These are phyloP conservation scores for Phaonia tiefii DNA, from an alignment of 2,888 invertebrate species.

Conservation along the genomic window DNA sequence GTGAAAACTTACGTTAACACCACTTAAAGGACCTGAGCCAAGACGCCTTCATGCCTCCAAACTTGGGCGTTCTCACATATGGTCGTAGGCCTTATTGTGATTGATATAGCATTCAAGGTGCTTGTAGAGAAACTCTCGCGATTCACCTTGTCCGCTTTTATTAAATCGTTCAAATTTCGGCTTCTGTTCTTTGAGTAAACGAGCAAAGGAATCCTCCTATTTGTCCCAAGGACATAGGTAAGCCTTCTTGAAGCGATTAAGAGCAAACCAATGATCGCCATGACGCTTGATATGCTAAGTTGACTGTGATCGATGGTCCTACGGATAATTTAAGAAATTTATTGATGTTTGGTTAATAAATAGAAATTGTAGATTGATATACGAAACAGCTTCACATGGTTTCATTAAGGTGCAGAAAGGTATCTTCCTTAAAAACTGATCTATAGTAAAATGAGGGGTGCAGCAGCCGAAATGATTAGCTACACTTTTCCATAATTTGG, in stretches of 20 bases:
- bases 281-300: slow-evolving; percentile 73
- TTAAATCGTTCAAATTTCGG: slow-evolving; percentile 67
- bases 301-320: slow-evolving; percentile 72
- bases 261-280: slow-evolving; percentile 75
- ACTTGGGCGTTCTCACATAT: slow-evolving; percentile 79
- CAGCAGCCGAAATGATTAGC: too few relatives aligned
- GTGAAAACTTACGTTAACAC: slow-evolving; percentile 73
- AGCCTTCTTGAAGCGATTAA: slow-evolving; percentile 73
- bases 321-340: slow-evolving; percentile 67
- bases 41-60: slow-evolving; percentile 74
- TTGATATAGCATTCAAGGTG: slow-evolving; percentile 75
- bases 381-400: too few relatives aligned
- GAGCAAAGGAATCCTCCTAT: slow-evolving; percentile 74
- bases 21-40: slow-evolving; percentile 73
- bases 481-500: too few relatives aligned
- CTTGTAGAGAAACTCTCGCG: slow-evolving; percentile 75
- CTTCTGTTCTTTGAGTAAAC: slow-evolving; percentile 69
- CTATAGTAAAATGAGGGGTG: too few relatives aligned
- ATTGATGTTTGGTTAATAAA: neutral
- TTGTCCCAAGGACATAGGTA: slow-evolving; percentile 77
- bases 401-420: too few relatives aligned
- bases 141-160: slow-evolving; percentile 72
- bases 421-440: too few relatives aligned
- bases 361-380: too few relatives aligned
- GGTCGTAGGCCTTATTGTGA: slow-evolving; percentile 68